Evolutionary conservation across 2,797 vertebrate species (phyloP), one percentile per base, ranked within the genome.

Genomic region (Tauraco hartlaubi): DNA sequence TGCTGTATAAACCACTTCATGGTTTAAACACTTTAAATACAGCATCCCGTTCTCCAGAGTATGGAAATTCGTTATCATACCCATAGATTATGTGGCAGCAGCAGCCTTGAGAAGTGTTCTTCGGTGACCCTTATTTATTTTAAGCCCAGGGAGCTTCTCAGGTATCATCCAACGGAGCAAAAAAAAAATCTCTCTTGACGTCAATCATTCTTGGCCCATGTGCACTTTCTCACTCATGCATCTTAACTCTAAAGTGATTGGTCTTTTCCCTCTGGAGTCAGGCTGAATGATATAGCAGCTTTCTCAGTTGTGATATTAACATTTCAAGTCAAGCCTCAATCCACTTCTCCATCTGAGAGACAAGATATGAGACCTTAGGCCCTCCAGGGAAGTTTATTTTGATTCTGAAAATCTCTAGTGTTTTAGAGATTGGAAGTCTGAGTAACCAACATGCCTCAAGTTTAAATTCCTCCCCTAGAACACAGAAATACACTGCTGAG

Each of bases 81-180:
- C 67, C 84, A 81, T 20, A 94, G 88, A 91, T 93, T 84, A 88
- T n/a, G 48, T 94, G 77, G 80, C 84, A 66, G 93, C 88, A 88
- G 44, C 72, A 94, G 86, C 67, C 41, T 93, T 66, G 64, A 94
- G 56, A 68, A 41, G 15, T 61, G 55, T 55, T 92, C 85, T 63
- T 95, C 75, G 76, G 55, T 67, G 71, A 96, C 80, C 85, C 78
- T 95, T 91, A 73, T 61, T 96, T 94, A 69, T 94, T 91, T 95
- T 82, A 79, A 96, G 61, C 82, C 91, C 63, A 73, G 89, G 71
- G 83, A 97, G 35, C 63, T 80, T 83, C 85, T 89, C 74, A 73
- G 48, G 35, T 87, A 85, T 94, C 85, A 85, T 59, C 82, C 92
- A 82, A 61, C 0, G 0, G 74, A 29, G 5, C 19, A 73, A 69